A percentile compares a stretch with the other conserved stretches of the same genome.
These are phyloP conservation scores for Canis aureus DNA, from an alignment of 2,113 vertebrate genomes.

Conservation along the genomic window DNA sequence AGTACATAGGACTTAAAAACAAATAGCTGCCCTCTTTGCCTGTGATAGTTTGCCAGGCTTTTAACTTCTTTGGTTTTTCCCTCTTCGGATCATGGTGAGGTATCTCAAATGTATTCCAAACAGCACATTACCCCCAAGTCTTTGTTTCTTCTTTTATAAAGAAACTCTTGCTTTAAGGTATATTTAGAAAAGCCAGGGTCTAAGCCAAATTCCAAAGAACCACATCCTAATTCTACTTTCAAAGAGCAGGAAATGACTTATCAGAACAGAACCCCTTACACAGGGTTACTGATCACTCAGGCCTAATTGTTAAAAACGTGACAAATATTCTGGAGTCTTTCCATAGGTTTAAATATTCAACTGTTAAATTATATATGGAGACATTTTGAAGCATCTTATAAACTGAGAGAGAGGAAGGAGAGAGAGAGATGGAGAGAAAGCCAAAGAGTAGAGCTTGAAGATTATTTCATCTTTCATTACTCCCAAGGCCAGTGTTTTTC, in stretches of 20 bases:
- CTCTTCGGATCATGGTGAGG: conserved; percentile 66
- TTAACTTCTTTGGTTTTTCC: conserved; percentile 81
- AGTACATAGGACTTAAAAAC: conserved; percentile 64
- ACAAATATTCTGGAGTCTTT: conserved; percentile 82
- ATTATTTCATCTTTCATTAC: neutral
- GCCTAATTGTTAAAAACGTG: conserved; percentile 76
- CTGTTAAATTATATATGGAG: neutral
- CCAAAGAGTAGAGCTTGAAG: neutral
- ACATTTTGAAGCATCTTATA: conserved; percentile 51
- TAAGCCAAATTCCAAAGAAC: conserved; percentile 85
- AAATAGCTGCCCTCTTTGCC: conserved; percentile 63
- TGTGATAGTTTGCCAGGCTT: conserved; percentile 78
- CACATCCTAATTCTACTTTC: conserved; percentile 83
- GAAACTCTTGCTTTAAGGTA: conserved; percentile 80
- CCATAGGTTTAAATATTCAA: conserved; percentile 78
- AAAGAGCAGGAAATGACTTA: conserved; percentile 86
- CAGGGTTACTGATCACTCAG: conserved; percentile 81
- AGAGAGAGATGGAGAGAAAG: neutral
- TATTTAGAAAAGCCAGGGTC: conserved; percentile 82
- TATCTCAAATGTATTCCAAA: conserved; percentile 77
- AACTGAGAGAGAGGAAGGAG: neutral
- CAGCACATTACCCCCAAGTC: conserved; percentile 71
- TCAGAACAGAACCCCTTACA: conserved; percentile 78
- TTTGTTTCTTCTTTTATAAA: conserved; percentile 75
- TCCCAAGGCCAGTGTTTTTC: neutral